Base-by-base conservation (phyloP, 2,797 vertebrate genomes). In the Helostoma temminkii region DNA sequence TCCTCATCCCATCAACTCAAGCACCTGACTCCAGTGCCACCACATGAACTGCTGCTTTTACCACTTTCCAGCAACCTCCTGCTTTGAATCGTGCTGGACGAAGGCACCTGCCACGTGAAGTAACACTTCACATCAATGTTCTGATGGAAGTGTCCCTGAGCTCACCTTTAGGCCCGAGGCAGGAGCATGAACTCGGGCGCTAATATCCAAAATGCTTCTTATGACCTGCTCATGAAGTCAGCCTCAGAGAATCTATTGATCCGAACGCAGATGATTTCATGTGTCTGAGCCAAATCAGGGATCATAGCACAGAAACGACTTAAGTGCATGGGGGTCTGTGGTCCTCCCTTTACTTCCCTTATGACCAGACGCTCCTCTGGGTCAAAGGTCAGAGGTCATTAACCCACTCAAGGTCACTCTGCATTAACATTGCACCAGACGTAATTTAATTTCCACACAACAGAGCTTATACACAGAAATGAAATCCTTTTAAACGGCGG, bases 311-410 rank as follows among this genome's bases (percentile, higher is more conserved):
- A 76, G 73, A 39, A 78, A 57, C 60, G 78, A 73, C 75, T 77
- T 95, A 96, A 96, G 93, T 93, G 95, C 94, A 95, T 93, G 59
- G 90, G 92, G 93, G 92, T 93, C 93, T 92, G 92, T 92, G 92
- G n/a, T n/a, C 94, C 94, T 91, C 91, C 90, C 81, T 93, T 90
- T 90, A 88, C 93, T 88, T 89, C 81, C 87, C 57, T 70, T 62
- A 86, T 90, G 93, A 92, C 93, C 91, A 95, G 94, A 96, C 92
- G 89, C 92, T 92, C 85, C 75, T 32, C 55, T 24, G 56, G 88
- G 91, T 95, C 92, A 94, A 89, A 92, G 93, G 80, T 82, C 91
- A 85, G 86, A 91, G 95, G 94, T 95, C 92, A 83, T 61, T 83
- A 85, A 90, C 91, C 90, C 88, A 81, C 83, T 91, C 91, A 93